Base-by-base conservation (phyloP, 2,888 invertebrate genomes). In the Epicampocera succincta region DNA sequence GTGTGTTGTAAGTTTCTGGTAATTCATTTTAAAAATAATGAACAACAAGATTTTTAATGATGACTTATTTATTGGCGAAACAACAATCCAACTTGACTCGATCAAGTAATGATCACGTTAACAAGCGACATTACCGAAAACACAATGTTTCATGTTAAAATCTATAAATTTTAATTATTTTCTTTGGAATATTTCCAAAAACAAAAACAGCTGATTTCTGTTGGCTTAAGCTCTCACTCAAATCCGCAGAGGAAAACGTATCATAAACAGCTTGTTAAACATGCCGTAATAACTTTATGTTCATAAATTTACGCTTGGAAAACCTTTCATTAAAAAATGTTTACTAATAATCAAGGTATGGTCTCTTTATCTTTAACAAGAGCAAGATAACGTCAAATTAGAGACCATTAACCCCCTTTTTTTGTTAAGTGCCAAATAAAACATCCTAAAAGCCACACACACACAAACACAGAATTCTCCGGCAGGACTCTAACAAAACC, bases 311-410 rank as follows among this genome's bases (percentile, higher is more conserved):
- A 73, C 73, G 72, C 78, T 72, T 79, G 66, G 58, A 52, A 73
- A 60, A 66, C 60, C 78, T 79, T 73, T 79, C 52, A 79, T 79
- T 79, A 60, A 66, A 66, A 52, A 38, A 44, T 48, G 11, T 56
- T 12, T 40, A 52, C 46, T 71, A 77, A 66, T 50, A 74, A 75
- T 66, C 68, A 68, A 52, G 68, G 58, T 33, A 80, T 74, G 65
- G 61, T 50, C 74, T 63, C 42, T 25, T 48, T 68, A 69, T 69
- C 68, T 50, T 71, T 44, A 65, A 71, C 65, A 72, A 78, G 44
- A 50, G 52, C 40, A 68, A 69, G 73, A 81, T 77, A 81, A 81
- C 81, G 81, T 81, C 81, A 81, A 77, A 81, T 81, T 81, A 81
- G 68, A 77, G 81, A 61, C 63, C 76, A 81, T 81, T 81, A 81